These are phyloP conservation scores for Andrena bicolor DNA, from an alignment of 2,888 invertebrate species.

Conservation along the genomic window DNA sequence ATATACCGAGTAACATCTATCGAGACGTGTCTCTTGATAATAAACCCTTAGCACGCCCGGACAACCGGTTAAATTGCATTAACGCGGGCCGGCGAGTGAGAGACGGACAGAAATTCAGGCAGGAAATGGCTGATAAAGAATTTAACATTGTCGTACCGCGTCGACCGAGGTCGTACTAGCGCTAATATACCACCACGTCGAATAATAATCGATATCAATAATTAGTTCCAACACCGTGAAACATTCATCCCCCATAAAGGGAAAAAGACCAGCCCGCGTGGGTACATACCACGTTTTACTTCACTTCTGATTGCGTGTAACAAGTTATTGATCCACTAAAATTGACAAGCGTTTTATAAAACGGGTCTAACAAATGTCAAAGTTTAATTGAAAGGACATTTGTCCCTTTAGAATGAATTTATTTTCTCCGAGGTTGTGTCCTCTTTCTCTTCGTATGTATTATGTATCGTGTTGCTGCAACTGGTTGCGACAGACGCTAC, in stretches of 20 bases:
- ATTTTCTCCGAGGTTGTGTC: not conserved
- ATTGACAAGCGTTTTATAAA: constrained; percentile 23
- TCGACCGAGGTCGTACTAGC: not conserved
- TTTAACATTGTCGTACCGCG: constrained; percentile 44
- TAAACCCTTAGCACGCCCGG: constrained; percentile 67
- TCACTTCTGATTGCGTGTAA: constrained; percentile 1
- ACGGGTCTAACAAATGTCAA: constrained; percentile 6
- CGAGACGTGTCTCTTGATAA: constrained; percentile 71
- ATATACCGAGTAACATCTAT: constrained; percentile 70
- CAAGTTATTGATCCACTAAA: constrained; percentile 8
- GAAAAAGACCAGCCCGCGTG: not conserved
- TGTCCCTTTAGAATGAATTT: not conserved
- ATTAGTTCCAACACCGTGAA: constrained; percentile 11
- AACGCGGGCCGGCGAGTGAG: constrained; percentile 52
- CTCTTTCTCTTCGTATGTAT: not conserved
- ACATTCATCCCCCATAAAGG: not conserved
- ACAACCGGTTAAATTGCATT: constrained; percentile 66
- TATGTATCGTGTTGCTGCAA: not conserved
- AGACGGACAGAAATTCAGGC: constrained; percentile 56
- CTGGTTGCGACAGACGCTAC: too few relatives aligned
- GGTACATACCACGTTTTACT: not conserved
- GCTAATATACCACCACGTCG: constrained; percentile 19
- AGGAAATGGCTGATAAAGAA: constrained; percentile 56
- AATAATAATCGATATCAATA: constrained; percentile 42
- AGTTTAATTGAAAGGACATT: not conserved